Conservation (phyloP, 1,140 invertebrate genomes). For the Drosophila orena region DNA sequence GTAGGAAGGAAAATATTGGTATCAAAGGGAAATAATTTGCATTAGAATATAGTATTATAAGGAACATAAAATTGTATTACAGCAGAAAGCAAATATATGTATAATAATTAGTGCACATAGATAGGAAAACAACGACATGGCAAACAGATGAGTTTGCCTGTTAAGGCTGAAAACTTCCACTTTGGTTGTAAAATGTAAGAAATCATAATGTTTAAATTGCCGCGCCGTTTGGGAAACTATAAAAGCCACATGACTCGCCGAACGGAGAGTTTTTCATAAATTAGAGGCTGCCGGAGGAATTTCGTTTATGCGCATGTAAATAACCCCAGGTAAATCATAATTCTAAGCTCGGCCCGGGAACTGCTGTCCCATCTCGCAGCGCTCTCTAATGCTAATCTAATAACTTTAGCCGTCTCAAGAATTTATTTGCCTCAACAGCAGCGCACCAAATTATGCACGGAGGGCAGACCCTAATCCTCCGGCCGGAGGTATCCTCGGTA, state of each 20-base stretch:
- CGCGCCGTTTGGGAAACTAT: conserved; percentile 50
- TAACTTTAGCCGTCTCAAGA: conserved; percentile 78
- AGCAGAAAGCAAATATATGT: not conserved
- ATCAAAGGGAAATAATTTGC: not conserved
- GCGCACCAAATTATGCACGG: conserved; percentile 80
- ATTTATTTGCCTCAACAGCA: conserved; percentile 81
- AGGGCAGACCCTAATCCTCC: conserved; percentile 41
- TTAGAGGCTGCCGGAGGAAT: conserved; percentile 42
- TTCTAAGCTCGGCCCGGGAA: conserved; percentile 65
- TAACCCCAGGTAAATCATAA: conserved; percentile 75
- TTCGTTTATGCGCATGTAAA: conserved; percentile 78
- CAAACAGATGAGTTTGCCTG: too few relatives aligned
- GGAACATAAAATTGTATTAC: not conserved
- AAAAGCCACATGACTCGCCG: conserved; percentile 70
- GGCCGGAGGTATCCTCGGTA: conserved; percentile 48
- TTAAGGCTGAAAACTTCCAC: conserved; percentile 72
- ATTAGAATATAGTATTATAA: not conserved
- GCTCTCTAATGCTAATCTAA: conserved; percentile 80
- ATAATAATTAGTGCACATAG: not conserved
- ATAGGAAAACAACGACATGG: too few relatives aligned
- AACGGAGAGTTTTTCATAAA: conserved; percentile 68
- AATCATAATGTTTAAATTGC: conserved; percentile 41
- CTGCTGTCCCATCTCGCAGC: conserved; percentile 17
- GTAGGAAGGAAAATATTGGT: not conserved
- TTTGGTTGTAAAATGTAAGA: conserved; percentile 42